Conservation (phyloP, 2,113 vertebrate species). For the Lontra canadensis region DNA sequence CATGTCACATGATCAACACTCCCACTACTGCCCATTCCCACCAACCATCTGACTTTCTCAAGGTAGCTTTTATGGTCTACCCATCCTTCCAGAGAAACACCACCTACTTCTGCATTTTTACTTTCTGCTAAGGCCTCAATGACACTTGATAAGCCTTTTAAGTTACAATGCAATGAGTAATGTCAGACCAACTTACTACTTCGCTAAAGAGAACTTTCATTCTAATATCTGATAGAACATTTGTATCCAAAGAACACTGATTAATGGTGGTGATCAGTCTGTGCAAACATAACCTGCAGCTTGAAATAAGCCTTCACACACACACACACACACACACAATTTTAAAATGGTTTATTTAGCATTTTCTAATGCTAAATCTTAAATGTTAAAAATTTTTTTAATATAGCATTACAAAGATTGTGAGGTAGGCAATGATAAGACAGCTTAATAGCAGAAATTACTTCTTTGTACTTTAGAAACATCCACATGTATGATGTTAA, state of each 20-base stretch:
- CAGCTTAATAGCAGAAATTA: constrained; percentile 16
- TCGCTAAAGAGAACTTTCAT: background rate
- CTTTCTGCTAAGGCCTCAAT: background rate
- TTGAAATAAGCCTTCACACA: background rate
- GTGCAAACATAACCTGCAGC: background rate
- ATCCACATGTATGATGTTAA: background rate
- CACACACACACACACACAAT: background rate
- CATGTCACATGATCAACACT: background rate
- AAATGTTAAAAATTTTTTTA: background rate
- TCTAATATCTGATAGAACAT: background rate
- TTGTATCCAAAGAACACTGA: background rate
- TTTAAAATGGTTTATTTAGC: constrained; percentile 19
- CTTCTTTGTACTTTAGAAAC: constrained; percentile 4
- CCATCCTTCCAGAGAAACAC: background rate
- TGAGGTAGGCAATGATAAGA: background rate
- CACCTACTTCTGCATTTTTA: background rate
- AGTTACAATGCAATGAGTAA: background rate
- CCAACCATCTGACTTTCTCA: background rate
- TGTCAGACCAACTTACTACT: background rate
- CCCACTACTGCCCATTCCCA: background rate
- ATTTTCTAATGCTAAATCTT: too few relatives aligned
- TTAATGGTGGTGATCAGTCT: background rate
- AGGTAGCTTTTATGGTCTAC: background rate
- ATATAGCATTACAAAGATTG: background rate
- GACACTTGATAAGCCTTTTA: background rate